Conservation (phyloP, 2,113 vertebrate genomes). For the Tachysurus fulvidraco region DNA sequence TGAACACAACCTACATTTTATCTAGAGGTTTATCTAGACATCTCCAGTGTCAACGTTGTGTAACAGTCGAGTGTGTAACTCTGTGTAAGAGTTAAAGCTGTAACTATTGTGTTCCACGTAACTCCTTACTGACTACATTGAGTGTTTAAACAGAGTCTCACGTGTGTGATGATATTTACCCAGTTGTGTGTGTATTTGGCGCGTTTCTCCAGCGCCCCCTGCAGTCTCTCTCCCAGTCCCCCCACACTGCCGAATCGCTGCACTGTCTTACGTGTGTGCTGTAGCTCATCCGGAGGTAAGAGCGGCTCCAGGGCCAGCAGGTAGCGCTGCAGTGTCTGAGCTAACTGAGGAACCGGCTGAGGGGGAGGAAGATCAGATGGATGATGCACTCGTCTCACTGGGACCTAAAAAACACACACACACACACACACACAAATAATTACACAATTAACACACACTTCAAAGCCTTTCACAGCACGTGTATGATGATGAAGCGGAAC, state of each 20-base stretch:
- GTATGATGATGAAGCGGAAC: not conserved
- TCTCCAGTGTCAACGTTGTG: not conserved
- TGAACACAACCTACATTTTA: not conserved
- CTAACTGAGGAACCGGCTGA: slow-evolving; percentile 76
- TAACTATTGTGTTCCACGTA: not conserved
- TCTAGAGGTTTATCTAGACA: no score
- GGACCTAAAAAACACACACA: no score
- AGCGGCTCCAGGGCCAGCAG: slow-evolving; percentile 77
- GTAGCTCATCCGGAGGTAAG: slow-evolving; percentile 74
- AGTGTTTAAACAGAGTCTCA: not conserved
- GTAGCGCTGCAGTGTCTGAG: slow-evolving; percentile 75
- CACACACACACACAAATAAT: not conserved
- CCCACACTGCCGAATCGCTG: slow-evolving; percentile 66
- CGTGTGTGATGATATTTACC: slow-evolving; percentile 61
- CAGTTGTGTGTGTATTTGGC: slow-evolving; percentile 74
- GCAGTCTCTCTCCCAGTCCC: slow-evolving; percentile 73
- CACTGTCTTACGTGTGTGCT: slow-evolving; percentile 73
- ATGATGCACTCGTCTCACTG: slow-evolving; percentile 36
- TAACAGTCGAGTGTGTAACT: not conserved
- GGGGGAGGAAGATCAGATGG: slow-evolving; percentile 56
- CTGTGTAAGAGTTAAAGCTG: not conserved
- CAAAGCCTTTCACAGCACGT: not conserved
- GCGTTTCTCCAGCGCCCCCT: slow-evolving; percentile 71
- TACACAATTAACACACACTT: not conserved
- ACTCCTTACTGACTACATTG: not conserved